A percentile compares a stretch with the other conserved stretches of the same genome.
These are phyloP conservation scores for Muntiacus muntjak DNA, from an alignment of 2,113 vertebrate species.

Conservation along the genomic window DNA sequence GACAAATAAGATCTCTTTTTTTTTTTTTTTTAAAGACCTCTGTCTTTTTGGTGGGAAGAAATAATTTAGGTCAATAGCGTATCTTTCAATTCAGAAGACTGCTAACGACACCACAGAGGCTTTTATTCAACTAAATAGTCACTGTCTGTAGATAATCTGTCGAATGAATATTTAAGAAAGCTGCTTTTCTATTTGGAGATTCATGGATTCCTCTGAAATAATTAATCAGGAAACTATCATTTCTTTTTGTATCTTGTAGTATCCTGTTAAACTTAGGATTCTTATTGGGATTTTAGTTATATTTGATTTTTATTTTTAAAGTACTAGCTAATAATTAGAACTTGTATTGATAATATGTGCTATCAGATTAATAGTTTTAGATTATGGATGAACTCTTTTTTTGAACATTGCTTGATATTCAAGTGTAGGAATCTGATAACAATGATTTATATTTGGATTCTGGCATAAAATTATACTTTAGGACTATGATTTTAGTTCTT, in stretches of 20 bases:
- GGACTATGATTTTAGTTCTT: conserved; percentile 1
- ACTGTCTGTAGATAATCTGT: conserved; percentile 17
- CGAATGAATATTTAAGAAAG: conserved; percentile 44
- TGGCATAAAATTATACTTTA: conserved; percentile 24
- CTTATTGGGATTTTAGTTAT: conserved; percentile 13
- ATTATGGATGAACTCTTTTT: not conserved
- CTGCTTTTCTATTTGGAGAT: conserved; percentile 8
- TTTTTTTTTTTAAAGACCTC: not conserved
- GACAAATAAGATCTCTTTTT: conserved; percentile 17
- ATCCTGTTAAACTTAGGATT: conserved; percentile 12
- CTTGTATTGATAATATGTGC: not conserved
- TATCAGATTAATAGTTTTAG: conserved; percentile 28
- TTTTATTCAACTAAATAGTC: conserved; percentile 48
- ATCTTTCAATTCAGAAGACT: conserved; percentile 46
- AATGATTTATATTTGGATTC: conserved; percentile 35
- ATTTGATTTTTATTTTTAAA: conserved; percentile 34
- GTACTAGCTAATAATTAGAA: conserved; percentile 3
- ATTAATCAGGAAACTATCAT: not conserved
- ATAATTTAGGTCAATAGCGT: conserved; percentile 45
- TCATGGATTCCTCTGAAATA: conserved; percentile 39
- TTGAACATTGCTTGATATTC: conserved; percentile 15
- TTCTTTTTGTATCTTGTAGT: conserved; percentile 33
- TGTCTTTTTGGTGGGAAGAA: conserved; percentile 24
- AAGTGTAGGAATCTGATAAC: not conserved
- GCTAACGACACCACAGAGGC: conserved; percentile 7